Evolutionary conservation across 2,113 vertebrate species (phyloP), one percentile per base, ranked within the genome.

Genomic region (Oxygymnocypris stewartii): DNA sequence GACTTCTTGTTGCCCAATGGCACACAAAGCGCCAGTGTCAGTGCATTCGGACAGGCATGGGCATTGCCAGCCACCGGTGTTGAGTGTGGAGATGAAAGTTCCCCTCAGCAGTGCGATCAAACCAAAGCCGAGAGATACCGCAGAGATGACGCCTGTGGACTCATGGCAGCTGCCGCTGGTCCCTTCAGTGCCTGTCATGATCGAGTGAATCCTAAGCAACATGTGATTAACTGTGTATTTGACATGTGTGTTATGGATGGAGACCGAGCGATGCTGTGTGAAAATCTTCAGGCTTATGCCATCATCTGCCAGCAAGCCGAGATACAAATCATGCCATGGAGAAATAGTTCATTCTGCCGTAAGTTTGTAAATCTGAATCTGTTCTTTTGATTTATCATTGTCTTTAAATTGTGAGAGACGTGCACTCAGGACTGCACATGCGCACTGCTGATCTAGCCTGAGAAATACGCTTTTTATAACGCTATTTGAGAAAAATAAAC

Each of bases 301-400:
- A 86, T 92, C 0, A 87, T 90, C 4, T 97, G 97, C 87, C 96
- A 97, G 87, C 91, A 88, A 0, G 93, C 91, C 0, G 94, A 94
- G 0, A 92, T 92, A 1, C 0, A 84, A 0, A 85, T 96, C 0
- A 67, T 90, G 20, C 6, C 89, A 25, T 97, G 97, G 96, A 96
- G 96, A 77, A 96, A 28, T 0, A 85, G 51, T 0, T 90, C 93
- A 12, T 96, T 96, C 91, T 97, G 96, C 71, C 86, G 95, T 97
- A 87, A 96, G 96, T 80, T 40, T 20, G 18, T 91, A 13, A 13
- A 47, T 35, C 35, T 69, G 25, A 84, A 7, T 1, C 69, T 31
- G 2, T 57, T 51, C 35, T 37, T 67, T 2, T 67, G 28, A 2
- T 65, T 14, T 67, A 31, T 2, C 63, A 7, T 9, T 67, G 13